These are phyloP conservation scores for Calephelis perditalis DNA, from an alignment of 2,888 invertebrate genomes.

Conservation along the genomic window DNA sequence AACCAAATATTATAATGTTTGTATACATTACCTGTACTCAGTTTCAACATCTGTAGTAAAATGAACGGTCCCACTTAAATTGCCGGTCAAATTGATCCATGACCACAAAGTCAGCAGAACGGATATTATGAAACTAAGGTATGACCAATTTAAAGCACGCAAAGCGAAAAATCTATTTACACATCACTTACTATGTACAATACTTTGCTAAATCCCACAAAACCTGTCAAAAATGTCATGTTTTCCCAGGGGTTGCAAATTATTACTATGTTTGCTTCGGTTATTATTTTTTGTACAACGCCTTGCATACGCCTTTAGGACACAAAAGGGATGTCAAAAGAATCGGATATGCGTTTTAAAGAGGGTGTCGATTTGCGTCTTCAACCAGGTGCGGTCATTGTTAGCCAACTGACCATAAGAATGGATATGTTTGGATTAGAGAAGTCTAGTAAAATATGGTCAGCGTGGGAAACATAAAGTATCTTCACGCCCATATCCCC, in stretches of 20 bases:
- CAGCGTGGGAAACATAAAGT: slow-evolving; percentile 1
- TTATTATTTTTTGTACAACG: slow-evolving; percentile 52
- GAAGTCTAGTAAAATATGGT: slow-evolving; percentile 14
- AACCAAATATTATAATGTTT: neutral
- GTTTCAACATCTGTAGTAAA: slow-evolving; percentile 11
- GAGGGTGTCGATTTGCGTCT: slow-evolving; percentile 65
- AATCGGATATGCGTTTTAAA: slow-evolving; percentile 49
- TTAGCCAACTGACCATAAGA: slow-evolving; percentile 68
- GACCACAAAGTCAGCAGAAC: slow-evolving; percentile 11
- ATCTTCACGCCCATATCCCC: too few relatives aligned
- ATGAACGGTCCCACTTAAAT: slow-evolving; percentile 5
- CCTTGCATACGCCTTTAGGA: slow-evolving; percentile 57
- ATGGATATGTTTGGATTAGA: slow-evolving; percentile 38
- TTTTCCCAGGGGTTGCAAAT: slow-evolving; percentile 66
- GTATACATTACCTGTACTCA: neutral
- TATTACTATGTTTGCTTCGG: slow-evolving; percentile 65
- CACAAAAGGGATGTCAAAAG: slow-evolving; percentile 58
- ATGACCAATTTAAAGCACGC: slow-evolving; percentile 24
- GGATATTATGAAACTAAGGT: slow-evolving; percentile 16
- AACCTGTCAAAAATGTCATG: slow-evolving; percentile 69
- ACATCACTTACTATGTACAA: slow-evolving; percentile 55
- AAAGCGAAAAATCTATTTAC: slow-evolving; percentile 41
- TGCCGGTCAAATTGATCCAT: slow-evolving; percentile 4
- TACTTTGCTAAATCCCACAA: slow-evolving; percentile 48
- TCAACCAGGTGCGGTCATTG: slow-evolving; percentile 66